phyloP scores from a whole-genome alignment of 2,888 invertebrate genomes.

The Tachystola acroxantha region DNA sequence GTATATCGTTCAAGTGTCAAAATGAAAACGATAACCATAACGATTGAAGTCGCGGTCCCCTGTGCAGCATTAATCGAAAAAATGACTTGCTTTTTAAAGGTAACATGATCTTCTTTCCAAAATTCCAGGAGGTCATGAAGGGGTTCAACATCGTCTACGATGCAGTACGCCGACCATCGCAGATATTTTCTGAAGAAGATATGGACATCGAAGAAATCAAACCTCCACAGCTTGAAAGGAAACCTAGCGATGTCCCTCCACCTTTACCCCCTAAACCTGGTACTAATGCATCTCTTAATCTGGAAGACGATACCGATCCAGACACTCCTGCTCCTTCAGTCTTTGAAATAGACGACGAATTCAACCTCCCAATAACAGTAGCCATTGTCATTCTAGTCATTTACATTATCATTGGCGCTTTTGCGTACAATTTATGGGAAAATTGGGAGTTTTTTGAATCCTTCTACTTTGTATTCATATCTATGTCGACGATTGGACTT shows the following conservation, averaged over 20 bases:
- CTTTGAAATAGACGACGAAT: conserved; percentile 93
- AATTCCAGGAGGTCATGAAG: conserved; percentile 89
- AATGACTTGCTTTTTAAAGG: no score
- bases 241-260: conserved; percentile 59
- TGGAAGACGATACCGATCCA: conserved; percentile 76
- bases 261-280: conserved; percentile 64
- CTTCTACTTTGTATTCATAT: conserved; percentile 98
- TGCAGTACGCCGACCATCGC: conserved; percentile 86
- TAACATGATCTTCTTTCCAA: no score
- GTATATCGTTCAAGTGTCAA: no score
- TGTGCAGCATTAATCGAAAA: no score
- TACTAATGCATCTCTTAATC: conserved; percentile 33
- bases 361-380: conserved; percentile 94
- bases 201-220: conserved; percentile 29
- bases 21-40: no score
- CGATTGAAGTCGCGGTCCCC: no score
- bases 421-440: conserved; percentile 87
- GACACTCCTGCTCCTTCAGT: conserved; percentile 88
- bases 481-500: conserved; percentile 98
- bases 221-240: conserved; percentile 44
- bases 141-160: conserved; percentile 90
- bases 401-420: conserved; percentile 93
- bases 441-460: conserved; percentile 95
- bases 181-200: conserved; percentile 78
- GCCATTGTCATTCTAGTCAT: conserved; percentile 89